These are phyloP conservation scores for Platysternon megacephalum DNA, from an alignment of 2,113 vertebrate genomes.

Conservation along the genomic window DNA sequence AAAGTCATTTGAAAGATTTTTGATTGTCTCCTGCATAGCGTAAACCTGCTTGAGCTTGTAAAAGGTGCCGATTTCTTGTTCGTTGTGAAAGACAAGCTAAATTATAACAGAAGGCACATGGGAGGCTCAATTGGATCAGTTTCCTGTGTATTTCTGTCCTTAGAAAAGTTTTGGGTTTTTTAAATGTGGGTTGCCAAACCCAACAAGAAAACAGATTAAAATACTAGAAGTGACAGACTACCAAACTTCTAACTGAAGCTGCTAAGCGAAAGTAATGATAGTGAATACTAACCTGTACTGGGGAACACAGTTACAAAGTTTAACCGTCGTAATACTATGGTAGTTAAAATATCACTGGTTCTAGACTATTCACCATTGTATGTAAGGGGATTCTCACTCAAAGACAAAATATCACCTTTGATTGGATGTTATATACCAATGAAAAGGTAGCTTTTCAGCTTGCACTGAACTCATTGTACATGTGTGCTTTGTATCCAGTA, in stretches of 20 bases:
- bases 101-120: background rate
- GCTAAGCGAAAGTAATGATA: background rate
- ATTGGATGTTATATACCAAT: background rate
- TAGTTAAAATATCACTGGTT: background rate
- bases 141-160: background rate
- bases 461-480: background rate
- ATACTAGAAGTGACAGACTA: background rate
- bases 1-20: constrained; percentile 74
- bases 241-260: background rate
- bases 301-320: background rate
- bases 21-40: constrained; percentile 34
- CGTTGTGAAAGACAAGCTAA: constrained; percentile 40
- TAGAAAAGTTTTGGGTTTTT: background rate
- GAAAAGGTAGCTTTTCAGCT: background rate
- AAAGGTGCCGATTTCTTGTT: constrained; percentile 39
- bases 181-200: background rate
- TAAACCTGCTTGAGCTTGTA: constrained; percentile 25
- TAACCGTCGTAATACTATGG: background rate
- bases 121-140: background rate
- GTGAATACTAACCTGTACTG: background rate
- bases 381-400: background rate
- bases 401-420: background rate
- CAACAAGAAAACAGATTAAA: background rate
- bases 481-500: background rate
- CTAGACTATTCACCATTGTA: background rate